Conservation (phyloP, 1,140 invertebrate species). For the Bombus confusus region DNA sequence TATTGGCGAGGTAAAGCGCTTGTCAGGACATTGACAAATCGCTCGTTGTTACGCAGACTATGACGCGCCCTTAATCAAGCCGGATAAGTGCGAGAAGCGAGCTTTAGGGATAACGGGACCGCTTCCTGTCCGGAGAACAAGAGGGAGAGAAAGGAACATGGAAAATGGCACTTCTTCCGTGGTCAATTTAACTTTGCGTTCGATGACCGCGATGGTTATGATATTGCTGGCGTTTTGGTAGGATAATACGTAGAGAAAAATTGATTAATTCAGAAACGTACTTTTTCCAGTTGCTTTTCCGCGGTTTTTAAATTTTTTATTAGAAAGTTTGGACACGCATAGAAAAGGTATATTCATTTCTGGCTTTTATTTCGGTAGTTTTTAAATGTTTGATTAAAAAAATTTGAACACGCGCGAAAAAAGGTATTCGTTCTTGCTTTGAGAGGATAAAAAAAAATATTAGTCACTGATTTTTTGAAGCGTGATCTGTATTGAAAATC, state of each 20-base stretch:
- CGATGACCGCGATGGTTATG: background rate
- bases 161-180: background rate
- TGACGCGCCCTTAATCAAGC: conserved; percentile 61
- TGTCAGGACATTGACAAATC: conserved; percentile 50
- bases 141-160: background rate
- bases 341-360: background rate
- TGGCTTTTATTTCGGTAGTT: background rate
- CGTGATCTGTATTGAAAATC: background rate
- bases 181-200: background rate
- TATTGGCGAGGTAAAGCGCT: conserved; percentile 26
- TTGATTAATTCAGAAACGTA: background rate
- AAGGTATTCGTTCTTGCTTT: background rate
- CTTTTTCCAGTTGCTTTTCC: background rate
- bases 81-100: conserved; percentile 39
- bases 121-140: conserved; percentile 14
- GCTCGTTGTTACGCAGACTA: conserved; percentile 25
- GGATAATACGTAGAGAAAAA: background rate
- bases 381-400: background rate
- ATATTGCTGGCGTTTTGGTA: background rate
- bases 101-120: conserved; percentile 56
- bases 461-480: no score
- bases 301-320: background rate
- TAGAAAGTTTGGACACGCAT: background rate
- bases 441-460: no score
- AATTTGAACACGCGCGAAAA: background rate